These are phyloP conservation scores for Siniperca knerii DNA, from an alignment of 2,113 vertebrate genomes.

Conservation along the genomic window DNA sequence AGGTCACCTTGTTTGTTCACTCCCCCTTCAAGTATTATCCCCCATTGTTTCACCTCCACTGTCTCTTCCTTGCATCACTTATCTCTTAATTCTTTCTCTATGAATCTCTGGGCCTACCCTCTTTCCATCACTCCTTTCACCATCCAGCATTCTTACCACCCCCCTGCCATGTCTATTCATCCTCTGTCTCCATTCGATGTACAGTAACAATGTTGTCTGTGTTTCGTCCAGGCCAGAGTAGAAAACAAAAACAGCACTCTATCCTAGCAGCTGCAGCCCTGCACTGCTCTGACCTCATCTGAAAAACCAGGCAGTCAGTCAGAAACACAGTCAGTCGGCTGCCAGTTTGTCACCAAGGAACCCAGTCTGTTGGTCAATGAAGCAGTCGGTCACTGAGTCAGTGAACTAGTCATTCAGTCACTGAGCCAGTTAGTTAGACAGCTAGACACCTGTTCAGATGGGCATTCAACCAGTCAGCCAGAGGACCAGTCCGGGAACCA, in stretches of 20 bases:
- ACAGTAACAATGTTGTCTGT: conserved; percentile 79
- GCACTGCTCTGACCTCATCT: conserved; percentile 71
- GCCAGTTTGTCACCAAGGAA: conserved; percentile 40
- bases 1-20: conserved; percentile 41
- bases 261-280: conserved; percentile 74
- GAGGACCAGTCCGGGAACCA: background rate
- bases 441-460: background rate
- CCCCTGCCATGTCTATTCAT: conserved; percentile 60
- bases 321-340: conserved; percentile 28
- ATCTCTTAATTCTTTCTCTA: conserved; percentile 49
- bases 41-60: conserved; percentile 42
- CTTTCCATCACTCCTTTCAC: conserved; percentile 54
- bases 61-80: conserved; percentile 44
- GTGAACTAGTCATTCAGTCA: conserved; percentile 2
- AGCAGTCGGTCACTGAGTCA: conserved; percentile 19
- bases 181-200: conserved; percentile 50
- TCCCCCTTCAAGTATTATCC: conserved; percentile 9
- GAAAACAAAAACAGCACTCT: conserved; percentile 71
- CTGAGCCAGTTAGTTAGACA: background rate
- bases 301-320: conserved; percentile 57
- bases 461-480: background rate
- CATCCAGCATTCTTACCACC: conserved; percentile 30
- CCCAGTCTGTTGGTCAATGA: background rate
- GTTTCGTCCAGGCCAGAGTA: conserved; percentile 51
- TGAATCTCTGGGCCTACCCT: conserved; percentile 24